Conservation (phyloP, 2,113 vertebrate species). For the Stegostoma tigrinum region DNA sequence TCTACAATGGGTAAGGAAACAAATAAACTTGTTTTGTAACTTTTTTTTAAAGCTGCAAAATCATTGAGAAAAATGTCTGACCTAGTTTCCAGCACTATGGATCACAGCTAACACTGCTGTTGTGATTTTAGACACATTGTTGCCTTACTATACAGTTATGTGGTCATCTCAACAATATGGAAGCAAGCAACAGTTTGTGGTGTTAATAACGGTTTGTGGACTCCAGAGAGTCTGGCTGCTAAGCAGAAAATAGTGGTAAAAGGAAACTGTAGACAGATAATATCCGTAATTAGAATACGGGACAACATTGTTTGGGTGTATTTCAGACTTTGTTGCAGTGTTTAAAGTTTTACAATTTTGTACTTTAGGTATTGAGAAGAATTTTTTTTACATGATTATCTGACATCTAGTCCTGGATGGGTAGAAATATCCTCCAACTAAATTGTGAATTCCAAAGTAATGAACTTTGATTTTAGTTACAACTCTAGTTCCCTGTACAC, state of each 20-base stretch:
- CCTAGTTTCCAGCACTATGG: background rate
- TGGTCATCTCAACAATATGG: background rate
- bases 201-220: background rate
- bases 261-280: background rate
- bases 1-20: background rate
- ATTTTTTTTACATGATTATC: too few relatives aligned
- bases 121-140: background rate
- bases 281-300: background rate
- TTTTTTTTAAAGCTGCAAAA: background rate
- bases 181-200: background rate
- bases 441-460: too few relatives aligned
- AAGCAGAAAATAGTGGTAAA: background rate
- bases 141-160: background rate
- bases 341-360: background rate
- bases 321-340: background rate
- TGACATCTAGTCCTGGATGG: too few relatives aligned
- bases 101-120: background rate
- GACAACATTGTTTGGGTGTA: background rate
- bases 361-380: background rate
- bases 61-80: background rate
- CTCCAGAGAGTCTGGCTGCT: background rate
- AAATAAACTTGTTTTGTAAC: background rate
- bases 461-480: too few relatives aligned
- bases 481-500: too few relatives aligned
- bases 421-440: too few relatives aligned